These are phyloP conservation scores for Brachyopa scutellaris DNA, from an alignment of 2,888 invertebrate genomes.

Conservation along the genomic window DNA sequence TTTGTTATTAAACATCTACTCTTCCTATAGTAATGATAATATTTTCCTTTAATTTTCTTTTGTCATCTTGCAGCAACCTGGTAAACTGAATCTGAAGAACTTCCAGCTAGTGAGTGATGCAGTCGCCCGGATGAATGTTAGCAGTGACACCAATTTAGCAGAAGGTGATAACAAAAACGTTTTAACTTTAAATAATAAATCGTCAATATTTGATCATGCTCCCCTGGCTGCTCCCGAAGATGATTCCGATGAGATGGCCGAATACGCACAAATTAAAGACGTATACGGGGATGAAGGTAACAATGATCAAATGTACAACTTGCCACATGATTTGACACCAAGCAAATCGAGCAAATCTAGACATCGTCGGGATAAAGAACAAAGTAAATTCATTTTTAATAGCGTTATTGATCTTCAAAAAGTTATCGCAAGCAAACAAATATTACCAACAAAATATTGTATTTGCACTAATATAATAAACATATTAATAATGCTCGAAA, in stretches of 20 bases:
- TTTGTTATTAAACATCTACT: too few species aligned
- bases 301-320: slow-evolving; percentile 83
- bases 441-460: slow-evolving; percentile 40
- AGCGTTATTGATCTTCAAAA: slow-evolving; percentile 56
- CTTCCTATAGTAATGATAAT: too few species aligned
- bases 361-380: slow-evolving; percentile 86
- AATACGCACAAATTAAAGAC: slow-evolving; percentile 87
- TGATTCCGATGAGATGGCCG: slow-evolving; percentile 86
- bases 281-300: slow-evolving; percentile 85
- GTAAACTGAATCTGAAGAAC: slow-evolving; percentile 94
- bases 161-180: slow-evolving; percentile 80
- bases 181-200: slow-evolving; percentile 74
- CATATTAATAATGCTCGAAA: slow-evolving; percentile 59
- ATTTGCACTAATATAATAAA: slow-evolving; percentile 62
- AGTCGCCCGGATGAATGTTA: slow-evolving; percentile 88
- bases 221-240: slow-evolving; percentile 90
- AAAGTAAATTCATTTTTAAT: slow-evolving; percentile 81
- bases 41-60: slow-evolving; percentile 25
- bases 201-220: slow-evolving; percentile 85
- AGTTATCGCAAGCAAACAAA: slow-evolving; percentile 54
- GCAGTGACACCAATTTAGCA: slow-evolving; percentile 81
- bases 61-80: slow-evolving; percentile 87
- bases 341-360: slow-evolving; percentile 84
- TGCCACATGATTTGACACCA: slow-evolving; percentile 86
- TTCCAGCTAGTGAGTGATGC: slow-evolving; percentile 94